These are phyloP conservation scores for Epinotia ramella DNA, from an alignment of 2,888 invertebrate genomes.

Conservation along the genomic window DNA sequence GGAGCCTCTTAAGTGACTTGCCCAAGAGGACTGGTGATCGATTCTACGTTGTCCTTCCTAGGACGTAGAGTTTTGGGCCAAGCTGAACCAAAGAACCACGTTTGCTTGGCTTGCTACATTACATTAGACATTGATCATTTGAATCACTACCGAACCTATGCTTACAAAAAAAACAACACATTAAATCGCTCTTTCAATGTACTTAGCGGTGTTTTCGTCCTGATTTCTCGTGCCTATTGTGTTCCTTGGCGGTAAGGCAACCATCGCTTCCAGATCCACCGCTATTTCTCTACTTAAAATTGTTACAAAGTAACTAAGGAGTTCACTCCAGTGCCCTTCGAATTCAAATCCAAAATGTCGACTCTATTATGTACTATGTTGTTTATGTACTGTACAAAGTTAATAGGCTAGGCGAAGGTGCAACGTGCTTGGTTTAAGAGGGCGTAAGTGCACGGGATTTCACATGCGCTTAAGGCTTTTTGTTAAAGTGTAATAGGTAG, in stretches of 20 bases:
- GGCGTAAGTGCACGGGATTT: background rate
- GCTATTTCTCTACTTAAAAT: background rate
- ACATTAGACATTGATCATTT: too few species aligned
- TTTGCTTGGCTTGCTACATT: too few species aligned
- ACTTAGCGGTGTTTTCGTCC: background rate
- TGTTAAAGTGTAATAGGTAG: constrained; percentile 48
- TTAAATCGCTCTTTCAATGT: too few species aligned
- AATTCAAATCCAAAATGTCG: background rate
- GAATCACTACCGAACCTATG: too few species aligned
- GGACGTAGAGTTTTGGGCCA: too few species aligned
- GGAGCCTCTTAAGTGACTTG: too few species aligned
- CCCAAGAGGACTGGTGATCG: background rate
- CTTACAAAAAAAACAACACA: too few species aligned
- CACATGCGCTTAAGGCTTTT: background rate
- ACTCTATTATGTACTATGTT: constrained; percentile 1
- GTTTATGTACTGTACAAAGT: constrained; percentile 19
- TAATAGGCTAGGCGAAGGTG: constrained; percentile 26
- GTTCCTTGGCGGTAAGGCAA: background rate
- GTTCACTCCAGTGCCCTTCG: constrained; percentile 3
- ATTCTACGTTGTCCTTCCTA: background rate
- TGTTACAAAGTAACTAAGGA: background rate
- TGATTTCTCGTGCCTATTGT: background rate
- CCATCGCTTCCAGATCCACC: background rate
- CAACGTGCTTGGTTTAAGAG: background rate
- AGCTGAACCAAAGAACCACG: too few species aligned